Evolutionary conservation across 2,113 vertebrate genomes (phyloP).

Genomic region (Amphiprion ocellaris): DNA sequence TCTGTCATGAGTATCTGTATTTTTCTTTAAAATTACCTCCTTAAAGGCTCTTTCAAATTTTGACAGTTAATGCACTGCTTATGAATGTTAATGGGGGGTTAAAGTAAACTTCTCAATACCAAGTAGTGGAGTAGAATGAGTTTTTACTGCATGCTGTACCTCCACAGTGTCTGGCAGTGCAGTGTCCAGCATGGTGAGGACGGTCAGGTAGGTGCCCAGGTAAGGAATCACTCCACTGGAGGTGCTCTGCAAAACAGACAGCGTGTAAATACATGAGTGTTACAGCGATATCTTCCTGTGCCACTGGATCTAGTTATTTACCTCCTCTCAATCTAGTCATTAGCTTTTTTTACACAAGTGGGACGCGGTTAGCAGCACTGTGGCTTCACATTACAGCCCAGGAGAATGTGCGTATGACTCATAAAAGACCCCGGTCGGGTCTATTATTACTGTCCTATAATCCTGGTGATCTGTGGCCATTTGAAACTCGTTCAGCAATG

Average conservation of each 20-base stretch:
- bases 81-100: no score
- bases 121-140: not conserved
- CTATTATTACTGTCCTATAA: conserved; percentile 78
- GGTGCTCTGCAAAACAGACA: conserved; percentile 70
- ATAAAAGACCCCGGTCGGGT: conserved; percentile 48
- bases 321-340: not conserved
- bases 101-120: no score
- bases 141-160: conserved; percentile 69
- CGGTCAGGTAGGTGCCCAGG: conserved; percentile 91
- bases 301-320: not conserved
- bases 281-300: not conserved
- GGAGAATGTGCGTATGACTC: conserved; percentile 61
- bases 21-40: no score
- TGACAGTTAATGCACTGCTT: no score
- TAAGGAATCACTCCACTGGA: conserved; percentile 88
- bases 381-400: conserved; percentile 51
- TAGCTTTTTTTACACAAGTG: not conserved
- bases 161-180: conserved; percentile 89
- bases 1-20: no score
- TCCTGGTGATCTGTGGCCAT: conserved; percentile 56
- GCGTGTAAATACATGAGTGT: not conserved
- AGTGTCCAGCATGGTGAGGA: conserved; percentile 93
- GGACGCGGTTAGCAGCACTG: conserved; percentile 27
- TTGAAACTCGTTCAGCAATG: conserved; percentile 56
- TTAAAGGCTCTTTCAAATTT: no score